Base-by-base conservation (phyloP, 2,113 vertebrate genomes). In the Epinephelus cyanopodus region DNA sequence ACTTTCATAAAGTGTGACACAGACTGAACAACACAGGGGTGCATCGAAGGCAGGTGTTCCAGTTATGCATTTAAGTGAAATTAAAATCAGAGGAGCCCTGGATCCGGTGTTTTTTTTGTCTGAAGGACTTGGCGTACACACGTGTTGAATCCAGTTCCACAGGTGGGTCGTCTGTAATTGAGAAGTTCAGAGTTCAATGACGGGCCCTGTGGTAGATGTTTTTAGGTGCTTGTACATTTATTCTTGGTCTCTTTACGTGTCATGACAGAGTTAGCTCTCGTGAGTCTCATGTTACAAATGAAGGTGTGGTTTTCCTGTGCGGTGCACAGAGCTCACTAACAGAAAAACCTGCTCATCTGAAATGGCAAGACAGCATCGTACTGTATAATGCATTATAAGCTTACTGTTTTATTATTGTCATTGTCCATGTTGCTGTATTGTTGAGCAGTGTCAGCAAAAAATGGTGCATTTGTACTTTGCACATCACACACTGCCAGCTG, bases 251-350 rank as follows among this genome's bases (percentile, higher is more conserved):
- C 9, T 67, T 64, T 50, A 17, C 19, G 3, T 29, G 3, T n/a
- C 18, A 37, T 25, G 2, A 17, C 18, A 23, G n/a, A 83, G 50
- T 54, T 47, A 82, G 33, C 50, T 33, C 5, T 27, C 7, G 13
- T 27, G 58, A 57, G 60, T 42, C 54, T 14, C 7, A 14, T 68
- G 37, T 21, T 52, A 2, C 7, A 47, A 71, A 70, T 47, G 1
- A 25, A 67, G 7, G 25, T 48, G 60, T 39, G 79, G 82, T 65
- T 84, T 87, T 84, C 73, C 81, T 87, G 66, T 67, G 33, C 48
- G 21, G 21, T 33, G 11, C 19, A 25, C 14, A 37, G 8, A 42
- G 8, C n/a, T 37, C 6, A 25, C 25, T 29, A 7, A 42, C 17
- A 76, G 64, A 42, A 21, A 71, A 21, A 25, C 13, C 2, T 17